Percentiles rank a stretch among this genome's conserved stretches.
phyloP scores from a whole-genome alignment of 1,140 invertebrate genomes.

The Agrilus planipennis region DNA sequence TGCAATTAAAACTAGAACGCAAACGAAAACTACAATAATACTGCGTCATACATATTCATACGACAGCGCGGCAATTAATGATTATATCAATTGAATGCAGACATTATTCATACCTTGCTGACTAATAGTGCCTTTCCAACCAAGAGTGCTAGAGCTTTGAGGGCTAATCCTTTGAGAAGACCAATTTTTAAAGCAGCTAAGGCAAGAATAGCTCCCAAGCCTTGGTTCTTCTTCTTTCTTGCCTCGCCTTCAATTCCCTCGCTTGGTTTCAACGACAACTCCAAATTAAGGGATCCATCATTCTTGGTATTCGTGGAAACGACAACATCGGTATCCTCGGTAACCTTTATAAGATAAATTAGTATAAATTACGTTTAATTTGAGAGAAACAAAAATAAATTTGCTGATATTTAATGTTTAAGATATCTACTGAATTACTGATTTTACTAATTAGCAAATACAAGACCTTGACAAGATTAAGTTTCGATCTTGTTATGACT shows the following conservation, averaged over 20 bases:
- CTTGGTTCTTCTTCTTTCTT: conserved; percentile 56
- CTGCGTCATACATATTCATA: no score
- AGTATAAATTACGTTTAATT: no score
- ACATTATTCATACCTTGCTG: conserved; percentile 42
- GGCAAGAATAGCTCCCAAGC: conserved; percentile 60
- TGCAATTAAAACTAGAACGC: no score
- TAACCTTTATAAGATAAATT: no score
- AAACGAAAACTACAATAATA: no score
- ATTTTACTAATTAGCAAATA: no score
- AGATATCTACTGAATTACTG: no score
- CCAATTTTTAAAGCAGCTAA: conserved; percentile 67
- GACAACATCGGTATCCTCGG: conserved; percentile 65
- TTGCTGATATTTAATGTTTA: no score
- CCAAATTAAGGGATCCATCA: conserved; percentile 58
- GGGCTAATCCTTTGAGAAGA: conserved; percentile 61
- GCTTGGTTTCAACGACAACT: conserved; percentile 53
- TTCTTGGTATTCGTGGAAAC: conserved; percentile 54
- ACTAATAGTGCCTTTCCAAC: conserved; percentile 73
- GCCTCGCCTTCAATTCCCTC: conserved; percentile 37
- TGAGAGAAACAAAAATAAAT: no score
- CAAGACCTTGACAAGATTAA: no score
- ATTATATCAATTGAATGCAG: not conserved
- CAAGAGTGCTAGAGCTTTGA: conserved; percentile 67
- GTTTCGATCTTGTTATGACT: no score
- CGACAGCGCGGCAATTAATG: not conserved